Evolutionary conservation across 1,140 invertebrate genomes (phyloP).

Genomic region (Araneus ventricosus): DNA sequence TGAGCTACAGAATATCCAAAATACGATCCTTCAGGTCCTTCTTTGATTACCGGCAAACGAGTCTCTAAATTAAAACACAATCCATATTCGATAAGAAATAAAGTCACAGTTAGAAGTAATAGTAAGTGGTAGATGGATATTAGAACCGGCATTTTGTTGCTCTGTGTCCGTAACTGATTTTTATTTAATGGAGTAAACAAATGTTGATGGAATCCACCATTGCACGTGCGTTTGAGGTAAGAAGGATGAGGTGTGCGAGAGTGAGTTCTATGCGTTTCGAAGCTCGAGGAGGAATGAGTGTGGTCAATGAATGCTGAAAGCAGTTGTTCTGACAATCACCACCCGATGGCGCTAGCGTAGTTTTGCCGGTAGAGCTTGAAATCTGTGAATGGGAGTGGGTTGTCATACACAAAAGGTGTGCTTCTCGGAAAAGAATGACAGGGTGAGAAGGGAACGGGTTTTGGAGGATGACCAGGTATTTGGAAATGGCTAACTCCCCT

Average conservation of each 20-base stretch:
- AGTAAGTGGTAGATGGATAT: background rate
- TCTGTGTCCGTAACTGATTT: background rate
- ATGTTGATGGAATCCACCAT: background rate
- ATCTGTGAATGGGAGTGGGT: conserved; percentile 6
- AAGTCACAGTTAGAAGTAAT: background rate
- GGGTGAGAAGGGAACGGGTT: background rate
- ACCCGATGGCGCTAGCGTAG: background rate
- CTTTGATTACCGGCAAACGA: conserved; percentile 90
- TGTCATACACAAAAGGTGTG: background rate
- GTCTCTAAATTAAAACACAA: conserved; percentile 89
- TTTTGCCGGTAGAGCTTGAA: background rate
- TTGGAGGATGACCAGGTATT: background rate
- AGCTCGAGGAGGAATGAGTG: background rate
- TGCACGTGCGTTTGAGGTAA: conserved; percentile 1
- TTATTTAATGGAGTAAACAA: background rate
- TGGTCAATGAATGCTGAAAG: background rate
- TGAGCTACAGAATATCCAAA: conserved; percentile 94
- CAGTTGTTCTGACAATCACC: background rate
- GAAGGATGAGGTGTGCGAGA: background rate
- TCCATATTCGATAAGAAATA: conserved; percentile 11
- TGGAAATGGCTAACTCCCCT: background rate
- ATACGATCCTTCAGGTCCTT: conserved; percentile 86
- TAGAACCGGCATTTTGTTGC: background rate
- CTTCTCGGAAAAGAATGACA: background rate
- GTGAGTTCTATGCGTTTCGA: background rate